Percentiles rank a stretch among this genome's conserved stretches.
phyloP scores from a whole-genome alignment of 2,888 invertebrate species.

The Nomada fabriciana region DNA sequence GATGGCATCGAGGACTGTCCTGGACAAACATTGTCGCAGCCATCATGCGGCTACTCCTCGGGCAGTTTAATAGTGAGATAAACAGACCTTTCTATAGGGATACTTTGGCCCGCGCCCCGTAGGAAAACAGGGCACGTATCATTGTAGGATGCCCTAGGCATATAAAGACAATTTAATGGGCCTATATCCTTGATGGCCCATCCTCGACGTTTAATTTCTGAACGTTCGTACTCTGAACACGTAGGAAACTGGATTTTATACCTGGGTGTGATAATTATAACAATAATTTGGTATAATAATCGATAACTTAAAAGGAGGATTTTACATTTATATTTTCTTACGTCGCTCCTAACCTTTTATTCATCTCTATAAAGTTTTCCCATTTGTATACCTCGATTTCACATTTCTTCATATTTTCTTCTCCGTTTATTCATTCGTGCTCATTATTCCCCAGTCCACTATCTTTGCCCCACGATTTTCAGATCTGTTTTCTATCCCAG shows the following conservation, averaged over 20 bases:
- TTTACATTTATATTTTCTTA: background rate
- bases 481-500: no score
- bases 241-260: background rate
- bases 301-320: background rate
- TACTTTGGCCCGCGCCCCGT: conserved; percentile 31
- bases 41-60: conserved; percentile 38
- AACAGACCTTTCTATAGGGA: conserved; percentile 51
- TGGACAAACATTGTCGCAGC: conserved; percentile 60
- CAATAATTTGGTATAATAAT: background rate
- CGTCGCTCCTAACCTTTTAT: no score
- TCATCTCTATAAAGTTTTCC: no score
- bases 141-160: conserved; percentile 51
- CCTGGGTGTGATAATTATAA: conserved; percentile 9
- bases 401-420: no score
- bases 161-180: conserved; percentile 57
- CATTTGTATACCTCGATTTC: no score
- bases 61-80: conserved; percentile 51
- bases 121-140: conserved; percentile 58
- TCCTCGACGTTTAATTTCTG: conserved; percentile 2
- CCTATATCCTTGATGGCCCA: conserved; percentile 8
- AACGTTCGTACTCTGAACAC: conserved; percentile 3
- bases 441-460: no score
- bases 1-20: conserved; percentile 35
- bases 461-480: no score
- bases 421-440: no score